Evolutionary conservation across 2,113 vertebrate genomes (phyloP), one percentile per base, ranked within the genome.

Genomic region (Sturnira hondurensis): DNA sequence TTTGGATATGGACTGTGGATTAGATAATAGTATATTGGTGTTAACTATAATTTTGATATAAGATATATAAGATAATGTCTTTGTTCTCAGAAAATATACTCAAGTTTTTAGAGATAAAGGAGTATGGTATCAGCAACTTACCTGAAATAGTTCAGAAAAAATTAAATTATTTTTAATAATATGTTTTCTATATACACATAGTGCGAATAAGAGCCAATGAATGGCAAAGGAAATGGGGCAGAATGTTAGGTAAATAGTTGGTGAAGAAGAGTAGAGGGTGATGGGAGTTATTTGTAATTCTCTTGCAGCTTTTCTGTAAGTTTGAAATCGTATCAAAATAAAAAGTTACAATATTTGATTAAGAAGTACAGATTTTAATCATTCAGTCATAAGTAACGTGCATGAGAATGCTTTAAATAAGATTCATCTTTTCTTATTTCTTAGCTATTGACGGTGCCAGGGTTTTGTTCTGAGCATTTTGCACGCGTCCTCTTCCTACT

Each of bases 21-120:
- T 86, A 19, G 26, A 77, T 86, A 92, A 74, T 54, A 94, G 24
- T 70, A 33, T 45, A 20, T 84, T 81, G 76, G 5, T 95, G 11
- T 86, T 84, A 78, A 70, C 56, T 87, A 22, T 58, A 88, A 54
- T 88, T 96, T 96, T 88, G 36, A 43, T 89, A 93, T n/a, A 67
- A 67, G 16, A 67, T 97, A 50, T 92, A 9, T 67, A 89, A 94
- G 74, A 92, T 58, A 86, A 73, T 68, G 45, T 52, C 61, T 89
- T 86, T 89, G 22, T 96, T 92, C 38, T 82, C 31, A 77, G 47
- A 74, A 86, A 90, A 52, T 76, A 41, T 12, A 14, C n/a, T 94
- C 16, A 45, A 47, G 26, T 74, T 86, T 92, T 58, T 90, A 76
- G 76, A 89, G 68, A 80, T 45, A 58, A 93, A 83, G 58, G 45